phyloP scores from a whole-genome alignment of 2,797 vertebrate species.

The Knipowitschia caucasica region DNA sequence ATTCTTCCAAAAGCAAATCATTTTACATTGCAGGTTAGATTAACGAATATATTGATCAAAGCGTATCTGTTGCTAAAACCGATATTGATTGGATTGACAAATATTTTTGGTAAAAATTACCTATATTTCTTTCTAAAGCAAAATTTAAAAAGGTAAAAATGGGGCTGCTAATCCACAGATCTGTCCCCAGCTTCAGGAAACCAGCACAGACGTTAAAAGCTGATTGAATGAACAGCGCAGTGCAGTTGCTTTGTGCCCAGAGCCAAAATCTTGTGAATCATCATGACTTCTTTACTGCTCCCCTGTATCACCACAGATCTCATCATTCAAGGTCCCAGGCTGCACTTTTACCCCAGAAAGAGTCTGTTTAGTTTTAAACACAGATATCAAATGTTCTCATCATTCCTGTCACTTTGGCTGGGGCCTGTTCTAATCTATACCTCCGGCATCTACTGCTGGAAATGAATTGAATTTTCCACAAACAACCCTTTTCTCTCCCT shows the following conservation, averaged over 20 bases:
- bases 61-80: no score
- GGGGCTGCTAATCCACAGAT: background rate
- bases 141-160: slow-evolving; percentile 5
- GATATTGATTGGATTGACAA: no score
- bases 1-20: background rate
- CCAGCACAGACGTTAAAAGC: background rate
- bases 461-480: no score
- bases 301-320: slow-evolving; percentile 36
- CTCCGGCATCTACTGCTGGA: slow-evolving; percentile 49
- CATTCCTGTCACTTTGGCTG: slow-evolving; percentile 49
- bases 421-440: slow-evolving; percentile 53
- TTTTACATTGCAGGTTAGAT: background rate
- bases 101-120: background rate
- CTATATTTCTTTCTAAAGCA: background rate
- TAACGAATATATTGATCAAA: no score
- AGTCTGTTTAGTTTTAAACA: slow-evolving; percentile 49
- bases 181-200: slow-evolving; percentile 6
- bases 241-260: slow-evolving; percentile 1
- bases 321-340: slow-evolving; percentile 54
- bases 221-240: slow-evolving; percentile 15
- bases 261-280: slow-evolving; percentile 31
- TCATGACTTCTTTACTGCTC: slow-evolving; percentile 21
- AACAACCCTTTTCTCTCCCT: no score
- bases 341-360: slow-evolving; percentile 31
- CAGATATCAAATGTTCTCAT: slow-evolving; percentile 46